These are phyloP conservation scores for Phrynocephalus guinanensis DNA, from an alignment of 2,797 vertebrate species.

Conservation along the genomic window DNA sequence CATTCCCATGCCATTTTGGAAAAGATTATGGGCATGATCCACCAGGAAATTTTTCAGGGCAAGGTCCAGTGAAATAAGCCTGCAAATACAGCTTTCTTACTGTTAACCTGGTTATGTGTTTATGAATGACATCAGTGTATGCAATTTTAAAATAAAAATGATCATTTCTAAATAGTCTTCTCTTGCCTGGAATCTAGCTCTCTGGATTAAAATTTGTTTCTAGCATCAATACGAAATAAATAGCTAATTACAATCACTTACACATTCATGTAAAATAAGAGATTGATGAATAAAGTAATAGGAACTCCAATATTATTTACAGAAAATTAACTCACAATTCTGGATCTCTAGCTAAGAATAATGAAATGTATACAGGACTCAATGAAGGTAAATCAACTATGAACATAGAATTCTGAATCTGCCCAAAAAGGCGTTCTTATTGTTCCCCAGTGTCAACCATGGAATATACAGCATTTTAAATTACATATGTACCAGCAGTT, in stretches of 20 bases:
- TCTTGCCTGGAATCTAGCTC: background rate
- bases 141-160: background rate
- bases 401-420: background rate
- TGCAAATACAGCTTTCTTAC: background rate
- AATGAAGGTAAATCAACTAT: too few relatives aligned
- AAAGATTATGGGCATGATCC: background rate
- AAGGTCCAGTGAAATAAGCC: background rate
- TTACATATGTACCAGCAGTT: too few relatives aligned
- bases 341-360: too few relatives aligned
- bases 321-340: too few relatives aligned
- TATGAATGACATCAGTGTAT: background rate
- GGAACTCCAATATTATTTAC: too few relatives aligned
- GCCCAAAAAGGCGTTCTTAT: background rate
- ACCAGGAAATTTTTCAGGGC: background rate
- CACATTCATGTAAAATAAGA: too few relatives aligned
- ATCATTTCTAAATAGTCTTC: background rate
- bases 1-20: background rate
- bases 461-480: too few relatives aligned
- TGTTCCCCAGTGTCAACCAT: too few relatives aligned
- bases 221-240: background rate
- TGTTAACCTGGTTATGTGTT: background rate
- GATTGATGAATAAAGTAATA: too few relatives aligned
- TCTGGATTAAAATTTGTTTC: background rate
- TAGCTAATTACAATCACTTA: too few relatives aligned
- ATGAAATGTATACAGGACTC: too few relatives aligned